Evolutionary conservation across 2,797 vertebrate species (phyloP).

Genomic region (Dipus sagitta): DNA sequence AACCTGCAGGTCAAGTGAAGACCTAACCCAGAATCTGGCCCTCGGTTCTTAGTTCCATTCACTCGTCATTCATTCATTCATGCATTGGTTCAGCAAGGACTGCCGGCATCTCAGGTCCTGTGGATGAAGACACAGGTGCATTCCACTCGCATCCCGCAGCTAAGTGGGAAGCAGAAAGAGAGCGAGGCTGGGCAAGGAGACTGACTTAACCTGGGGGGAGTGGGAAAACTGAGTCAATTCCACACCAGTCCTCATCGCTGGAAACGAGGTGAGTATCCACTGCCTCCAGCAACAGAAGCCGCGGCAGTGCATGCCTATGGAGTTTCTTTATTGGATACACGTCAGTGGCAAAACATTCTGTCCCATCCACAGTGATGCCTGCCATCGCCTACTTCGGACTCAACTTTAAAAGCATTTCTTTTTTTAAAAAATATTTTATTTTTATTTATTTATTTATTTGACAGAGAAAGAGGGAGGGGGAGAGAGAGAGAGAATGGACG

Average conservation of each 20-base stretch:
- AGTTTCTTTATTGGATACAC: not conserved
- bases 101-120: not conserved
- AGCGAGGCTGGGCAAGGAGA: not conserved
- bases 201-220: accelerated
- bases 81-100: too few species aligned
- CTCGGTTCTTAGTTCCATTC: not conserved
- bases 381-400: not conserved
- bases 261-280: accelerated
- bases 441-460: too few species aligned
- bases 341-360: not conserved
- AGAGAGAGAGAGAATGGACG: too few species aligned
- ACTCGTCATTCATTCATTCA: too few species aligned
- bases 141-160: not conserved
- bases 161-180: not conserved
- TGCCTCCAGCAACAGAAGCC: accelerated
- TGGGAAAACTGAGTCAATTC: too few species aligned
- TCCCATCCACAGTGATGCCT: not conserved
- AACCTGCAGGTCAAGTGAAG: accelerated
- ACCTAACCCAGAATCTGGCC: not conserved
- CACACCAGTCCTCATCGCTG: too few species aligned
- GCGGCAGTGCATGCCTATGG: not conserved
- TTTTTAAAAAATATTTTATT: too few species aligned
- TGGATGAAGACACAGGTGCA: too few species aligned
- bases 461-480: too few species aligned
- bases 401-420: too few species aligned